Evolutionary conservation across 30 jellyfish, hydroid and myxozoan genomes (phyloP), one percentile per base, ranked within the genome.

Genomic region (Rhopilema esculentum): DNA sequence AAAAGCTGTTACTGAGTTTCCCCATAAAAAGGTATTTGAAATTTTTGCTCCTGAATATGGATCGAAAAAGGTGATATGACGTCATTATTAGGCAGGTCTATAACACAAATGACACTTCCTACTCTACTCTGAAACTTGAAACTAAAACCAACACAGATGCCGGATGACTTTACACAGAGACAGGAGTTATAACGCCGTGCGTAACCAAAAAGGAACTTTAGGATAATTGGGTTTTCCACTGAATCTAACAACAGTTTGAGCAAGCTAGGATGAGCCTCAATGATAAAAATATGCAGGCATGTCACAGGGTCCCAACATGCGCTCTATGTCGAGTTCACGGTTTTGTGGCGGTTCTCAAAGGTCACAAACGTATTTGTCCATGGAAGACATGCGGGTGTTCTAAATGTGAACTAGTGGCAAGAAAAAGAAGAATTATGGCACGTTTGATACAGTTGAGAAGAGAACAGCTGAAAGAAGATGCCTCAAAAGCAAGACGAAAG

Each of bases 261-360:
- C 6, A 20, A 2, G 4, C 74, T 2, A 25, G 4, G 19, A 64
- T 64, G 31, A 64, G 31, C 30, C 8, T 4, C 30, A 64, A 21
- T 2, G 74, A 64, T 1, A 6, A 7, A 1, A 64, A 7, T 8
- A 64, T 4, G 7, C 16, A 6, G 4, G 74, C 17, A 2, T 21
- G 30, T 64, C 72, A 63, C 19, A 22, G 91, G 32, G 30, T 24
- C 29, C 91, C 91, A 50, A 81, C 49, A 40, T 81, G 91, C 49
- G 91, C 75, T 18, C 30, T n/a, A 29, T 81, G 91, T 63, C 69
- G 49, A 69, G 82, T 25, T 22, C 91, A 81, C 48, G 91, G 91
- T 26, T n/a, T 9, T 9, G 49, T 8, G 33, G 53, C 30, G 18
- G 81, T 28, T 4, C 69, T 81, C 23, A 81, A 81, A 49, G 91